phyloP scores from a whole-genome alignment of 2,797 vertebrate genomes.

The Denticeps clupeoides region DNA sequence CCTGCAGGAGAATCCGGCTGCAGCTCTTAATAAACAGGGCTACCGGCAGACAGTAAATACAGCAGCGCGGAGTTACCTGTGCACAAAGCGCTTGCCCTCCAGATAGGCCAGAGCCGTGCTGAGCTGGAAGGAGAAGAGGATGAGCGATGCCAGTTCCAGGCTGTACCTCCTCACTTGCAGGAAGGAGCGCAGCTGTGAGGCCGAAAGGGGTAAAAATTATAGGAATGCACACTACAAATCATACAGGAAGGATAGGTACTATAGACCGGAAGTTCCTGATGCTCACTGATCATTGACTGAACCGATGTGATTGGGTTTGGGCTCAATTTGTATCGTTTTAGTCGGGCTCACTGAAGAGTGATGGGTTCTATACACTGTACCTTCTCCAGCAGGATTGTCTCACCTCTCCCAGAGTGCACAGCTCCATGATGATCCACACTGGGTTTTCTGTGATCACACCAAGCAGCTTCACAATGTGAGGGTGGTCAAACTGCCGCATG shows the following conservation, averaged over 20 bases:
- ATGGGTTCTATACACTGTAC: too few species aligned
- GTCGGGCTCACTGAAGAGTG: too few species aligned
- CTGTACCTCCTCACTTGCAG: conserved; percentile 95
- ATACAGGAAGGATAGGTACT: too few species aligned
- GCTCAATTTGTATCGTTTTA: too few species aligned
- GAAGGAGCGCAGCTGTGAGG: conserved; percentile 83
- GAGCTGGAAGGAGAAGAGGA: conserved; percentile 91
- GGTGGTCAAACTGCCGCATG: conserved; percentile 98
- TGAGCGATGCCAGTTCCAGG: conserved; percentile 84
- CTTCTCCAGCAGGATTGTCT: too few species aligned
- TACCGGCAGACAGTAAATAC: not conserved
- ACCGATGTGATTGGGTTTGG: too few species aligned
- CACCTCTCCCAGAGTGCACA: conserved; percentile 83
- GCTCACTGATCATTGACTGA: too few species aligned
- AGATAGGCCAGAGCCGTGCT: conserved; percentile 92
- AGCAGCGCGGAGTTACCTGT: conserved; percentile 68
- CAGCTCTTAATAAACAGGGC: not conserved
- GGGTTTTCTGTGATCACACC: conserved; percentile 97
- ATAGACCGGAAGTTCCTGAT: too few species aligned
- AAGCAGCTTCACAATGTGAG: conserved; percentile 94
- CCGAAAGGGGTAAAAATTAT: conserved; percentile 11
- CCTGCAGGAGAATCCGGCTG: too few species aligned
- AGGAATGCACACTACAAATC: not conserved
- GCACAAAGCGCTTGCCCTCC: conserved; percentile 96
- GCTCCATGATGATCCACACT: conserved; percentile 99